phyloP scores from a whole-genome alignment of 2,888 invertebrate species.

The Rapana venosa region DNA sequence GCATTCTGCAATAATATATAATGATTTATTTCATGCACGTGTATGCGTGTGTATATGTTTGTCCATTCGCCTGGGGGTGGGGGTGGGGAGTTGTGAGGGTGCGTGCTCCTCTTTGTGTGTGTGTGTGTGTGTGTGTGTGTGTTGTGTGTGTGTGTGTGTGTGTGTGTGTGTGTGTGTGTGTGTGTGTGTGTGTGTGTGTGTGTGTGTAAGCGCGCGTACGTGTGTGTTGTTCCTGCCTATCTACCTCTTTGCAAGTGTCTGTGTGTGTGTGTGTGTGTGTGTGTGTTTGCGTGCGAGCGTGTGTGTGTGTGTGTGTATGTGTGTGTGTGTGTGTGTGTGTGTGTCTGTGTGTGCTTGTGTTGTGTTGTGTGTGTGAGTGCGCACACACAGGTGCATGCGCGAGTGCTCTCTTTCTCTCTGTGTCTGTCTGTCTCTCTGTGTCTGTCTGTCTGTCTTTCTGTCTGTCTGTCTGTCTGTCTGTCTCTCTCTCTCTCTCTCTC shows the following conservation, averaged over 20 bases:
- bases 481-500: not conserved
- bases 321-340: too few species aligned
- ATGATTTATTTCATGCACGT: too few species aligned
- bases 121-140: not conserved
- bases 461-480: not conserved
- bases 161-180: not conserved
- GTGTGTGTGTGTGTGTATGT: too few species aligned
- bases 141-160: slow-evolving; percentile 18
- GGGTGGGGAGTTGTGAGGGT: not conserved
- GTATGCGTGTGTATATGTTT: too few species aligned
- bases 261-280: not conserved
- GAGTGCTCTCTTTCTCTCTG: not conserved
- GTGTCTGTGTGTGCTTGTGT: too few species aligned
- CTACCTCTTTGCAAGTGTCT: too few species aligned
- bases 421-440: not conserved
- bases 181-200: not conserved
- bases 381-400: not conserved
- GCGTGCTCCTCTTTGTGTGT: too few species aligned
- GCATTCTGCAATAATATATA: too few species aligned
- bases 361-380: not conserved
- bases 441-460: not conserved
- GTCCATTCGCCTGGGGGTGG: too few species aligned
- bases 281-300: too few species aligned
- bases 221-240: too few species aligned
- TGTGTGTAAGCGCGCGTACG: not conserved